These are phyloP conservation scores for Agelas oroides DNA, from an alignment of 37 sponge, comb jelly and placozoan genomes.

Conservation along the genomic window DNA sequence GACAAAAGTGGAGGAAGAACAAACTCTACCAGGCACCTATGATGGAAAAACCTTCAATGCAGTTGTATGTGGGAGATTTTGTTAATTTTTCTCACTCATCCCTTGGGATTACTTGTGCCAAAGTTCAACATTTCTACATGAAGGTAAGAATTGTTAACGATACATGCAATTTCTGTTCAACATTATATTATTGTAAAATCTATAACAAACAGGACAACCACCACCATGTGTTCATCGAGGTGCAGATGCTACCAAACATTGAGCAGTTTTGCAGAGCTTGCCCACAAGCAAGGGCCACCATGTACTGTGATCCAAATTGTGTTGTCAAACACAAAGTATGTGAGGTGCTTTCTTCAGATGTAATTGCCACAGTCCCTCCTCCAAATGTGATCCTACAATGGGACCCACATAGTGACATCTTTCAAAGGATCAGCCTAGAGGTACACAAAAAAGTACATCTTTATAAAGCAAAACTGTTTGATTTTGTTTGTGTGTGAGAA, in stretches of 20 bases:
- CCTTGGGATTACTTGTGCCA: not conserved
- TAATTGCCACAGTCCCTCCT: too few species aligned
- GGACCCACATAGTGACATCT: too few species aligned
- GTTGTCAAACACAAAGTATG: too few species aligned
- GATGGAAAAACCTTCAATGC: not conserved
- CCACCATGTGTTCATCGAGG: not conserved
- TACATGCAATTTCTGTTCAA: not conserved
- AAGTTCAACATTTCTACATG: not conserved
- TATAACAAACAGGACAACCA: not conserved
- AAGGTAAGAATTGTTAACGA: not conserved
- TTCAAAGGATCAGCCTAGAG: too few species aligned
- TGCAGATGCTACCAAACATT: not conserved
- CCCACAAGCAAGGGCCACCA: not conserved
- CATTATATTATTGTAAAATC: not conserved
- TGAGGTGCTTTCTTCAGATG: too few species aligned
- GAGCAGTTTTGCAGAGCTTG: not conserved
- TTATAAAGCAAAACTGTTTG: too few species aligned
- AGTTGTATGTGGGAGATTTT: not conserved
- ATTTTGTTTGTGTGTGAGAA: too few species aligned
- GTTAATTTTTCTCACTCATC: not conserved
- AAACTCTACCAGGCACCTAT: not conserved
- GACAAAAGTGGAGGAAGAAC: not conserved
- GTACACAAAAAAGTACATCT: too few species aligned
- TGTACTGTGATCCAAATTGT: not conserved
- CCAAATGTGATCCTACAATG: too few species aligned